A percentile compares a stretch with the other conserved stretches of the same genome.
These are phyloP conservation scores for Agrotis puta DNA, from an alignment of 2,888 invertebrate species.

Conservation along the genomic window DNA sequence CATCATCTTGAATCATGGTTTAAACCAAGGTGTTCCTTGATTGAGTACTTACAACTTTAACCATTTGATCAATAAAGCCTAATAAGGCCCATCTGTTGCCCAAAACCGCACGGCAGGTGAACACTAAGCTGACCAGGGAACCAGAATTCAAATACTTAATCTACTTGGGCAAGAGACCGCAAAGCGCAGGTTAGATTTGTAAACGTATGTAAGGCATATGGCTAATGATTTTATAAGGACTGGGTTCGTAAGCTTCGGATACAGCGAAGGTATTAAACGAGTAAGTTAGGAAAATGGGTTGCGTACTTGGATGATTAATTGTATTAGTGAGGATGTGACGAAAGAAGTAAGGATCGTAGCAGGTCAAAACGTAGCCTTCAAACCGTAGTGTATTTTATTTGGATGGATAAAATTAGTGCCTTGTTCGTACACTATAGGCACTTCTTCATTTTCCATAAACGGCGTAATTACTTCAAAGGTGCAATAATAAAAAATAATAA, in stretches of 20 bases:
- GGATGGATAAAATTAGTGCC: too few species aligned
- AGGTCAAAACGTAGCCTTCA: too few species aligned
- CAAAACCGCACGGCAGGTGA: slow-evolving; percentile 70
- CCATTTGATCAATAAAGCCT: slow-evolving; percentile 4
- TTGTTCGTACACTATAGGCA: too few species aligned
- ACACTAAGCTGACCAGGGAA: slow-evolving; percentile 68
- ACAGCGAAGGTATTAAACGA: too few species aligned
- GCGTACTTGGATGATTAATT: too few species aligned
- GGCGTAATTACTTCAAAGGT: too few species aligned
- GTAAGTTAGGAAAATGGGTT: too few species aligned
- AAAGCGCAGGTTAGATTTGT: slow-evolving; percentile 67
- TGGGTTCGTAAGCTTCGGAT: not conserved
- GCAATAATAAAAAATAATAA: too few species aligned
- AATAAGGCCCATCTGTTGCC: slow-evolving; percentile 56
- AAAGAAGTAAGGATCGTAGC: too few species aligned
- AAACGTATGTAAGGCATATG: slow-evolving; percentile 60
- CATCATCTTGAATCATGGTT: not conserved
- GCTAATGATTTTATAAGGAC: slow-evolving; percentile 51
- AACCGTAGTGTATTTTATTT: too few species aligned
- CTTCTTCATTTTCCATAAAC: too few species aligned
- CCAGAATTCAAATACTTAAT: slow-evolving; percentile 73
- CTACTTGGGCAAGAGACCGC: slow-evolving; percentile 67
- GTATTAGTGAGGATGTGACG: too few species aligned
- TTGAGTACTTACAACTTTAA: slow-evolving; percentile 34
- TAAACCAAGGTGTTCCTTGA: not conserved